Evolutionary conservation across 2,113 vertebrate genomes (phyloP), one percentile per base, ranked within the genome.

Genomic region (Phyllopteryx taeniolatus): DNA sequence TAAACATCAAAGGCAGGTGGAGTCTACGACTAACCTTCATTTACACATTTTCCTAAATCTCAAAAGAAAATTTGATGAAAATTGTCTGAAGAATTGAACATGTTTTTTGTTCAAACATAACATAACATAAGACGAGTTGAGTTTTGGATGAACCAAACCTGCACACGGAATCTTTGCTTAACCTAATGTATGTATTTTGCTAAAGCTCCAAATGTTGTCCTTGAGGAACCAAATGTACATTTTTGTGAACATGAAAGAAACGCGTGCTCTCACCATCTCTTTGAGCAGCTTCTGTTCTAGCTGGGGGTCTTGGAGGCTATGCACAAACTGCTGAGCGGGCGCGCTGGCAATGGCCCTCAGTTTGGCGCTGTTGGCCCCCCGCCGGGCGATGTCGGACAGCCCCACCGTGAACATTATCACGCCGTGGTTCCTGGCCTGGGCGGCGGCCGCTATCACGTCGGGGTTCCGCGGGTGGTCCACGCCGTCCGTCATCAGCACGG

Each of bases 391-490:
- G 62, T 84, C 66, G 0, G 93, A 95, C 65, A 97, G 87, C 39
- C 95, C 93, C 11, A 96, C 86, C 0, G 94, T 82, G 63, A 98
- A 94, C 78, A 96, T 87, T 47, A 88, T 90, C 69, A 96, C 92
- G 54, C 92, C 93, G 57, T 93, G 86, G 78, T 74, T 79, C 83
- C 94, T 95, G 74, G 95, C 95, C 42, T 92, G 87, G 0, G 89
- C 70, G 0, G 93, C 91, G 11, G 94, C 90, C 1, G 77, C 72
- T 20, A 91, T 82, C 69, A 94, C 83, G 66, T 93, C 80, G 14
- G 96, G 96, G 79, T 85, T 95, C 49, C 94, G 93, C 0, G 96
- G 95, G 73, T 97, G 95, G 77, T 96, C 95, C 0, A 91, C 85
- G 35, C 94, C 95, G 57, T 98, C 94, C 0, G 94, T 96, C 94